phyloP scores from a whole-genome alignment of 1,140 invertebrate species.

The Sycophaga agraensis region DNA sequence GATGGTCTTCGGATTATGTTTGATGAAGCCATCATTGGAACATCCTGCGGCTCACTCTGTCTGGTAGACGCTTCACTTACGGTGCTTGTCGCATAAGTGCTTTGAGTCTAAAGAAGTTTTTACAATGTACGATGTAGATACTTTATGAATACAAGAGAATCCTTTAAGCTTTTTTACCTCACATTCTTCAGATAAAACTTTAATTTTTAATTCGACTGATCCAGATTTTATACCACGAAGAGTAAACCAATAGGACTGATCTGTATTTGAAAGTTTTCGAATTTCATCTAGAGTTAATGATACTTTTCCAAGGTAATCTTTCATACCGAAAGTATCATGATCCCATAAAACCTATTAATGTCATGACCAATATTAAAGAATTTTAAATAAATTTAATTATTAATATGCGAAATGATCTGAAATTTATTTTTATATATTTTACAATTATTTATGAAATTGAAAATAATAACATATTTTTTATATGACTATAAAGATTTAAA shows the following conservation, averaged over 20 bases:
- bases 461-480: too few relatives aligned
- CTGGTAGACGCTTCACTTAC: conserved; percentile 42
- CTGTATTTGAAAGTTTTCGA: conserved; percentile 49
- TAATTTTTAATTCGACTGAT: conserved; percentile 52
- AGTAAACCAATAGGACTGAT: conserved; percentile 50
- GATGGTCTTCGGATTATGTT: conserved; percentile 44
- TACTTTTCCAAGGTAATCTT: conserved; percentile 61
- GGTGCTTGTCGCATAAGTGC: conserved; percentile 45
- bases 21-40: conserved; percentile 4
- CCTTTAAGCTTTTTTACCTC: conserved; percentile 37
- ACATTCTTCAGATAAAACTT: conserved; percentile 50
- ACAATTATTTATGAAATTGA: too few relatives aligned
- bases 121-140: not conserved
- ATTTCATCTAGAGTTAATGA: conserved; percentile 57
- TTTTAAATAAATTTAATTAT: not conserved
- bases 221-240: conserved; percentile 53
- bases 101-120: conserved; percentile 38
- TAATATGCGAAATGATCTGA: too few relatives aligned
- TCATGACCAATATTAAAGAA: not conserved
- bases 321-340: conserved; percentile 60
- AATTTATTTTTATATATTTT: too few relatives aligned
- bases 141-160: not conserved
- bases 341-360: conserved; percentile 57
- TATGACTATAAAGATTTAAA: too few relatives aligned
- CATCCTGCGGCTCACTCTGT: conserved; percentile 28